Percentiles rank a stretch among this genome's conserved stretches.
Evolutionary conservation across 1,140 invertebrate species (phyloP).

Genomic region (Dendroctonus ponderosae): DNA sequence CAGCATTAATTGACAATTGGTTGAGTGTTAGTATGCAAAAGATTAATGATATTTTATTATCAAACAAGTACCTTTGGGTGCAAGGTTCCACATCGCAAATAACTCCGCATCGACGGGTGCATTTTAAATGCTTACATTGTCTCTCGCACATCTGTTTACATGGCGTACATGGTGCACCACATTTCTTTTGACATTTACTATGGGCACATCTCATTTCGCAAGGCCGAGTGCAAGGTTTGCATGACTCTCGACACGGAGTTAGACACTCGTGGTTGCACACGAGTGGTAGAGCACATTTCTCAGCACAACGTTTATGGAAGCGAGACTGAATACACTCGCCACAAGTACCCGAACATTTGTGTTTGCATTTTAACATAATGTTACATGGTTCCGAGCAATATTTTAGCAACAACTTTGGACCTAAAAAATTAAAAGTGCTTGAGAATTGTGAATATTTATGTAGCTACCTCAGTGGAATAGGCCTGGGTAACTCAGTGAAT

Average conservation of each 20-base stretch:
- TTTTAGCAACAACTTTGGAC: conserved; percentile 35
- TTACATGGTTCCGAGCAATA: conserved; percentile 55
- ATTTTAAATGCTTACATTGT: conserved; percentile 51
- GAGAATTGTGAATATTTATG: too few species aligned
- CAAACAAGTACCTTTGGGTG: conserved; percentile 15
- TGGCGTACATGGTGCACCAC: conserved; percentile 60
- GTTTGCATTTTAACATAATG: conserved; percentile 55
- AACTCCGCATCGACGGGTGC: conserved; percentile 58
- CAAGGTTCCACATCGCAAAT: conserved; percentile 53
- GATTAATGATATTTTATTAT: background rate
- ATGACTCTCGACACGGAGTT: conserved; percentile 59
- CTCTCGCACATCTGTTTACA: conserved; percentile 52
- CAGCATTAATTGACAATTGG: conserved; percentile 1
- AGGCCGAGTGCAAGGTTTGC: conserved; percentile 60
- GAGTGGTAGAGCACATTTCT: conserved; percentile 58
- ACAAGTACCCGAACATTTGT: conserved; percentile 62
- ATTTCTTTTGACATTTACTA: conserved; percentile 56
- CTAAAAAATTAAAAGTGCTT: background rate
- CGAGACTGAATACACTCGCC: conserved; percentile 60
- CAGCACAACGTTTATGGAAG: conserved; percentile 61
- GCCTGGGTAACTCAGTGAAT: too few species aligned
- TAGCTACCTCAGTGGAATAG: too few species aligned
- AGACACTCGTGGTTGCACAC: conserved; percentile 69
- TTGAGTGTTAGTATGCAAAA: background rate
- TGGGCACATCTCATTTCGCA: conserved; percentile 62